A percentile compares a stretch with the other conserved stretches of the same genome.
These are phyloP conservation scores for Hipposideros larvatus DNA, from an alignment of 2,797 vertebrate species.

Conservation along the genomic window DNA sequence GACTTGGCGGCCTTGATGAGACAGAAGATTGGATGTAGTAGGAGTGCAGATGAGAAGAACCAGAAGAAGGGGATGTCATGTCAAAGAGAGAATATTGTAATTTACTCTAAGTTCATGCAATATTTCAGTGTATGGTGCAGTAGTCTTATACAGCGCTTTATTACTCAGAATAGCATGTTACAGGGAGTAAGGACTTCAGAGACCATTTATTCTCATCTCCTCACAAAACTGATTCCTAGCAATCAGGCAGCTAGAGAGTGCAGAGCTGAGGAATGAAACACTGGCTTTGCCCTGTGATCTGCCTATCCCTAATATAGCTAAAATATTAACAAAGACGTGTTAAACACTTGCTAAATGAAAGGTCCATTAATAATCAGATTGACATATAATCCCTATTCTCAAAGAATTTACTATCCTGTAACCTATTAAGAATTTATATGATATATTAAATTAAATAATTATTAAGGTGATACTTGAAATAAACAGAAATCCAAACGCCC, in stretches of 20 bases:
- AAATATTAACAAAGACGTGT: constrained; percentile 31
- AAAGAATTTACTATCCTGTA: background rate
- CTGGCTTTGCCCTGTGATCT: background rate
- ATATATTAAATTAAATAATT: constrained; percentile 32
- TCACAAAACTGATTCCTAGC: background rate
- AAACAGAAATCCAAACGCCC: background rate
- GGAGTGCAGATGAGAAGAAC: background rate
- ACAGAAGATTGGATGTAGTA: background rate
- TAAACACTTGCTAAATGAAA: background rate
- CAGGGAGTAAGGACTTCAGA: background rate
- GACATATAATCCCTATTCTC: background rate
- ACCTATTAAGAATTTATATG: background rate
- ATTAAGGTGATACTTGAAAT: constrained; percentile 29
- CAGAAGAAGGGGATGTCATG: background rate
- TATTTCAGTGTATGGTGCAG: background rate
- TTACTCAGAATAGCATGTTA: background rate
- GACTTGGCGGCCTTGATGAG: background rate
- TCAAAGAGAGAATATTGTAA: background rate
- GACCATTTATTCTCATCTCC: constrained; percentile 15
- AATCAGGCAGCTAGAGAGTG: background rate
- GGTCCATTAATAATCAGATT: background rate
- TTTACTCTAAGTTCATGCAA: background rate
- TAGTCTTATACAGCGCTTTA: background rate
- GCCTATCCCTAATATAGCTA: background rate
- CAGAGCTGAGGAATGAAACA: background rate